These are phyloP conservation scores for Himalopsyche japonica DNA, from an alignment of 2,888 invertebrate genomes.

Conservation along the genomic window DNA sequence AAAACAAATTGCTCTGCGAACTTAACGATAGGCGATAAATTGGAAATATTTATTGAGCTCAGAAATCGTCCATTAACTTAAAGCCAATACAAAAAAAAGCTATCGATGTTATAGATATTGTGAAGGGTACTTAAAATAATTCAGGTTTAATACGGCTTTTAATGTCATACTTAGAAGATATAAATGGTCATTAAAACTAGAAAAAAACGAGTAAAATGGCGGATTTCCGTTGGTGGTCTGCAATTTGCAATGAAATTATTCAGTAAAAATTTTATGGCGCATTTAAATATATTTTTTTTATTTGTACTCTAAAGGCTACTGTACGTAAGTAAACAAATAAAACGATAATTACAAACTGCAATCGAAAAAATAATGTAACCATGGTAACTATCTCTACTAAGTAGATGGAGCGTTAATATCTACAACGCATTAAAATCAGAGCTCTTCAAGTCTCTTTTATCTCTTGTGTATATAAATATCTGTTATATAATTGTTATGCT, in stretches of 20 bases:
- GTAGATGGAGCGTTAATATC: too few relatives aligned
- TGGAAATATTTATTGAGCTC: background rate
- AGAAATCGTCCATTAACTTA: background rate
- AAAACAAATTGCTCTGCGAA: background rate
- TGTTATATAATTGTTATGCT: too few relatives aligned
- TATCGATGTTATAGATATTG: background rate
- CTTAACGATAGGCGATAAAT: background rate
- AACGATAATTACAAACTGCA: too few relatives aligned
- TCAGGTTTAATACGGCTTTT: background rate
- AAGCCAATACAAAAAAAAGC: background rate
- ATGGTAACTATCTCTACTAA: too few relatives aligned
- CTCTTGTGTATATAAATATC: too few relatives aligned
- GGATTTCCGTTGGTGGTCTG: background rate
- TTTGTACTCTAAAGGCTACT: too few relatives aligned
- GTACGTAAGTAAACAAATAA: too few relatives aligned
- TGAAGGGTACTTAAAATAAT: background rate
- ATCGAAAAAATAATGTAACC: too few relatives aligned
- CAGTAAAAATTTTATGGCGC: background rate
- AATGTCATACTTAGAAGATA: background rate
- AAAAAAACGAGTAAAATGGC: background rate
- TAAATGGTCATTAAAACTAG: background rate
- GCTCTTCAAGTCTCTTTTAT: too few relatives aligned
- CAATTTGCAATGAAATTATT: background rate
- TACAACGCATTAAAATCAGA: too few relatives aligned
- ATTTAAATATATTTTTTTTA: background rate